Evolutionary conservation across 2,888 invertebrate genomes (phyloP).

Genomic region (Calameuta idolon): DNA sequence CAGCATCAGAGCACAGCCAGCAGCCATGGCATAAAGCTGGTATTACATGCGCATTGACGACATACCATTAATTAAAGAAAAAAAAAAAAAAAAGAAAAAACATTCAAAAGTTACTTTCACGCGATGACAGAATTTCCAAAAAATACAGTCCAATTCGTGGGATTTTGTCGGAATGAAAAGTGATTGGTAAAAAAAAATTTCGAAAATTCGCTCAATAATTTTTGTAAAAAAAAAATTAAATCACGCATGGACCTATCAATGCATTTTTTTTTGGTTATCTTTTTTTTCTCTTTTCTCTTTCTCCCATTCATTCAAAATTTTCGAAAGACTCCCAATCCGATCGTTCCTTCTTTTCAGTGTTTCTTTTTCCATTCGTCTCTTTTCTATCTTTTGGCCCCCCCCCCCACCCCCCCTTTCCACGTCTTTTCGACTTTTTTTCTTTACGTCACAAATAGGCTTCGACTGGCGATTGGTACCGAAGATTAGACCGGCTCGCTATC

Average conservation of each 20-base stretch:
- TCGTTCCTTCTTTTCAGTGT: no score
- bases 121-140: not conserved
- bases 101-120: not conserved
- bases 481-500: constrained; percentile 19
- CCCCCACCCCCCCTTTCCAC: not conserved
- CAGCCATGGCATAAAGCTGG: not conserved
- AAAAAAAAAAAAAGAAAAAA: not conserved
- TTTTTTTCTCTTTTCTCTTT: no score
- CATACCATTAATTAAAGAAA: not conserved
- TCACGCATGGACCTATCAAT: no score
- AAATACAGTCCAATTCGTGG: not conserved
- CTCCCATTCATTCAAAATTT: no score
- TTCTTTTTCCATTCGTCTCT: no score
- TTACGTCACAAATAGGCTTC: constrained; percentile 26
- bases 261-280: no score
- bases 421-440: constrained; percentile 11
- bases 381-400: no score
- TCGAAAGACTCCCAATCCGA: no score
- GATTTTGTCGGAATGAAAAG: not conserved
- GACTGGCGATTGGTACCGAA: constrained; percentile 19
- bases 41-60: not conserved
- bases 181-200: no score
- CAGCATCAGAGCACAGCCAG: not conserved
- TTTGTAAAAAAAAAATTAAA: no score
- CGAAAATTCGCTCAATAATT: no score